phyloP scores from a whole-genome alignment of 1,140 invertebrate genomes.

The Drosophila asahinai region DNA sequence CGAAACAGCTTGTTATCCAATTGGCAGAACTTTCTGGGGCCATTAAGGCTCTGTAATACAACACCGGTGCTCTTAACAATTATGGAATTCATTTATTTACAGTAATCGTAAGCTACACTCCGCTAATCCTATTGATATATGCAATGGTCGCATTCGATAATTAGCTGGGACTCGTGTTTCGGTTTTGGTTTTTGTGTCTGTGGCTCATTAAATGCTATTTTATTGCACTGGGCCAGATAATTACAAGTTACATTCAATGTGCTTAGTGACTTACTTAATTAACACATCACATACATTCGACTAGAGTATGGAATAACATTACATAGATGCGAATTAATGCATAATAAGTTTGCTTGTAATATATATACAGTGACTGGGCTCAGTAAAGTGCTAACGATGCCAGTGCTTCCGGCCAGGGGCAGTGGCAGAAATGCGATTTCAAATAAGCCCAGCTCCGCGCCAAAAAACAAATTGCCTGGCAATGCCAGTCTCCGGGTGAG shows the following conservation, averaged over 20 bases:
- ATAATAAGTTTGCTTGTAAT: constrained; percentile 13
- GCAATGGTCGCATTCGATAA: constrained; percentile 1
- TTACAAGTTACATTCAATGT: constrained; percentile 20
- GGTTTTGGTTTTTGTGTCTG: background rate
- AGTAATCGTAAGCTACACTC: constrained; percentile 15
- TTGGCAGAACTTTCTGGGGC: background rate
- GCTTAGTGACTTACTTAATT: constrained; percentile 44
- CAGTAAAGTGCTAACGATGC: background rate
- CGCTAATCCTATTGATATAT: constrained; percentile 44
- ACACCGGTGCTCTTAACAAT: constrained; percentile 25
- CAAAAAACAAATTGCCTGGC: constrained; percentile 16
- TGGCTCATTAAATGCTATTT: constrained; percentile 25
- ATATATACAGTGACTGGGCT: constrained; percentile 11
- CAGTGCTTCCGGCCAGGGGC: background rate
- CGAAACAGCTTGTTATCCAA: background rate
- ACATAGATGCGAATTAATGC: constrained; percentile 11
- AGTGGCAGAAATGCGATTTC: background rate
- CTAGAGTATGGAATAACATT: constrained; percentile 26
- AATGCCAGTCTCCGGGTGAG: constrained; percentile 3
- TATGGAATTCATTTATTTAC: constrained; percentile 54
- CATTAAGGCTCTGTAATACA: background rate
- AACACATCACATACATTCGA: constrained; percentile 44
- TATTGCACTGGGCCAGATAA: constrained; percentile 33
- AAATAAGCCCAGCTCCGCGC: background rate
- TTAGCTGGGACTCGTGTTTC: constrained; percentile 3